Evolutionary conservation across 2,113 vertebrate species (phyloP), one percentile per base, ranked within the genome.

Genomic region (Gymnarchus niloticus): DNA sequence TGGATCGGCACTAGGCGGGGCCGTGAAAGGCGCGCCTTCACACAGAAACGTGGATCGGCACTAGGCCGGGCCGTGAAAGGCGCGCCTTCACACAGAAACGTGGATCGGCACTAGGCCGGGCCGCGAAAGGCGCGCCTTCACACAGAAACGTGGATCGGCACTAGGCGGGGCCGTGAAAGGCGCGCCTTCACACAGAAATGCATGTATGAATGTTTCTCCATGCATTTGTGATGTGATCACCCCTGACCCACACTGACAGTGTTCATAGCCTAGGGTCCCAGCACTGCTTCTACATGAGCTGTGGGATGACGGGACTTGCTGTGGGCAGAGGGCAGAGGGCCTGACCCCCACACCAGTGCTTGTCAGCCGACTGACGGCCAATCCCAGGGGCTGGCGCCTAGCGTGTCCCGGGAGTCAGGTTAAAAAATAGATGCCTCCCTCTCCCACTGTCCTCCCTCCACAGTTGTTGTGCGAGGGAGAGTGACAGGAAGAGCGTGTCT

Each of bases 401-500:
- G 88, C 90, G 81, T 86, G 78, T 89, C 91, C 88, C 49, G 12
- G 91, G 92, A 92, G 91, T 91, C 90, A 81, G 44, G 84, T 89
- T 89, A 92, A 91, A 94, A 94, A 95, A 95, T 95, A 95, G 91
- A 88, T 57, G 87, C 80, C 81, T 33, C 51, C 46, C 12, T 48
- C 56, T n/a, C 90, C 89, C 76, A 25, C 57, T n/a, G n/a, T n/a
- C n/a, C 59, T 0, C 0, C 3, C 3, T 78, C 78, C 87, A 88
- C 95, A 94, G 94, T 95, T 95, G 95, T 93, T 92, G 88, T 49
- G 89, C 89, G 84, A 88, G 92, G 93, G 91, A 92, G 93, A 94
- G 93, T 92, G 90, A 92, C 91, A 88, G 91, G 90, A 88, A 91
- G 92, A 93, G 91, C 93, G 93, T 92, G 92, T 93, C 91, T 88